These are phyloP conservation scores for Lottia scabra DNA, from an alignment of 2,888 invertebrate genomes.

Conservation along the genomic window DNA sequence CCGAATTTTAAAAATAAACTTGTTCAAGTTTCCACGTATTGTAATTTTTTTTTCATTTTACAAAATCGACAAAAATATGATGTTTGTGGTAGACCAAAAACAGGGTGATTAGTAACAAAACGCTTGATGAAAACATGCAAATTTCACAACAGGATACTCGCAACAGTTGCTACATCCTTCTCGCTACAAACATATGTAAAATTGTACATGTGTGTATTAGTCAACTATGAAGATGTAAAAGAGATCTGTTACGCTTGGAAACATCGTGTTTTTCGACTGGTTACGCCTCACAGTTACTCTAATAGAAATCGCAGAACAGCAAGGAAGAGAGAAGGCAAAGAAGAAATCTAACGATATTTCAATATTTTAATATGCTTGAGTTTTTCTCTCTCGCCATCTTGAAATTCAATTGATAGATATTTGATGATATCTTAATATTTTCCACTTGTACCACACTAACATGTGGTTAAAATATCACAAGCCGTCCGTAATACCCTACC, in stretches of 20 bases:
- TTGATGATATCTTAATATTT: conserved; percentile 1
- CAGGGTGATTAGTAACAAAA: too few relatives aligned
- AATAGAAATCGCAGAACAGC: not conserved
- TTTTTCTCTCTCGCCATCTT: not conserved
- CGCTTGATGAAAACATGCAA: too few relatives aligned
- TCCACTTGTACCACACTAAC: not conserved
- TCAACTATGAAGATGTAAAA: not conserved
- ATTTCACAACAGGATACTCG: too few relatives aligned
- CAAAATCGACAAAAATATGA: too few relatives aligned
- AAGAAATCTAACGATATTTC: not conserved
- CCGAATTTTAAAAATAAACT: too few relatives aligned
- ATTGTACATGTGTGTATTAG: too few relatives aligned
- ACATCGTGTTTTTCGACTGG: conserved; percentile 6
- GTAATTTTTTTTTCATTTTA: too few relatives aligned
- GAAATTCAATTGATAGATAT: not conserved
- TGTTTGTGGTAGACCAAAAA: too few relatives aligned
- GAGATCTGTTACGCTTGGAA: not conserved
- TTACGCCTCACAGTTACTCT: not conserved
- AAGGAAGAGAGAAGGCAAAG: not conserved
- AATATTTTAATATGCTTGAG: not conserved
- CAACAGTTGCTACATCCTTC: too few relatives aligned
- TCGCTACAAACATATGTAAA: too few relatives aligned
- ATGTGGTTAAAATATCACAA: conserved; percentile 1
- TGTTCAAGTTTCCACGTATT: too few relatives aligned
- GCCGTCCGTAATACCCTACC: not conserved